These are phyloP conservation scores for Leptodactylus fuscus DNA, from an alignment of 2,113 vertebrate species.

Conservation along the genomic window DNA sequence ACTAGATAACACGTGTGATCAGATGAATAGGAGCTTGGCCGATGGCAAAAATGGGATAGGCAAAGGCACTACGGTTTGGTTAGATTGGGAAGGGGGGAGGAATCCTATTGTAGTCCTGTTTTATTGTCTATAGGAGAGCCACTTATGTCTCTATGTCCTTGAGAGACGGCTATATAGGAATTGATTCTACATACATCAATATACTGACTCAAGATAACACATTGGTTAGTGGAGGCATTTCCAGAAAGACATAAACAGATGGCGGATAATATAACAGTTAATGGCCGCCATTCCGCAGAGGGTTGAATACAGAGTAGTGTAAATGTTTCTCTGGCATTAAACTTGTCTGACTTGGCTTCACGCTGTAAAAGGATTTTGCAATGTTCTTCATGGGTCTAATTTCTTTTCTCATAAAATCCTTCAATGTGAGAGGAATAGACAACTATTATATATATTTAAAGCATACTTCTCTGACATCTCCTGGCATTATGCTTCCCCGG, in stretches of 20 bases:
- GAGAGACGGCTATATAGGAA: neutral
- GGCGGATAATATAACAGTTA: neutral
- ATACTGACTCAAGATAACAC: too few species aligned
- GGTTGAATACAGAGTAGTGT: neutral
- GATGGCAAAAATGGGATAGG: too few species aligned
- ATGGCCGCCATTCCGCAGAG: neutral
- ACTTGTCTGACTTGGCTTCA: constrained; percentile 36
- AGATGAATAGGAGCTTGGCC: too few species aligned
- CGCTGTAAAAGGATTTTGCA: constrained; percentile 46
- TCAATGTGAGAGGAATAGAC: constrained; percentile 14
- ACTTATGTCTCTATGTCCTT: neutral
- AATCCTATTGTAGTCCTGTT: neutral
- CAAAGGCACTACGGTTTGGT: neutral
- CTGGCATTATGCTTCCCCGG: neutral
- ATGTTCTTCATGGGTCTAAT: constrained; percentile 50
- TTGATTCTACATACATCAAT: neutral
- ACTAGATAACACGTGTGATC: too few species aligned
- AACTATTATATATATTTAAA: constrained; percentile 5
- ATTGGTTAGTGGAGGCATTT: neutral
- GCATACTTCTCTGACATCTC: neutral
- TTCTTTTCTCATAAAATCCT: constrained; percentile 31
- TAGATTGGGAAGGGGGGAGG: neutral
- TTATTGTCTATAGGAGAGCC: neutral
- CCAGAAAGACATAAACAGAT: neutral
- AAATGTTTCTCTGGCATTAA: constrained; percentile 21